phyloP scores from a whole-genome alignment of 2,888 invertebrate species.

The Megastigmus dorsalis region DNA sequence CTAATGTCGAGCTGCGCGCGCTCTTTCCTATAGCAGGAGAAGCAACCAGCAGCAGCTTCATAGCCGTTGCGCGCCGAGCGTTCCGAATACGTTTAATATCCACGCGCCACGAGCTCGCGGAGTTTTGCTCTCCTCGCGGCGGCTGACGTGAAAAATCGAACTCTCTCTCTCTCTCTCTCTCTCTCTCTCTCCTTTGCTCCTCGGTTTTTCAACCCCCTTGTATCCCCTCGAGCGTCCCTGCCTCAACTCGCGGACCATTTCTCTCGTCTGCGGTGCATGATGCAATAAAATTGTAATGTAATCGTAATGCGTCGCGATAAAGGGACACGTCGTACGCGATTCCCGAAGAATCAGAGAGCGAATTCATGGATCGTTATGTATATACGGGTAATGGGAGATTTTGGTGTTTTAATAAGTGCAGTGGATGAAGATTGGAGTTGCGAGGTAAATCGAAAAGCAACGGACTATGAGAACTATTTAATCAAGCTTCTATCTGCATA shows the following conservation, averaged over 20 bases:
- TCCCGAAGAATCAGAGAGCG: background rate
- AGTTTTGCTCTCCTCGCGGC: background rate
- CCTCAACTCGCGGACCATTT: slow-evolving; percentile 20
- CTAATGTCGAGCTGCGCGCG: slow-evolving; percentile 36
- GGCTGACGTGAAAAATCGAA: slow-evolving; percentile 38
- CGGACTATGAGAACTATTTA: too few relatives aligned
- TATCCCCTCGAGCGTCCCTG: background rate
- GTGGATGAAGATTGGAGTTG: too few relatives aligned
- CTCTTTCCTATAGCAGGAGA: too few relatives aligned
- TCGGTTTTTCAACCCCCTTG: background rate
- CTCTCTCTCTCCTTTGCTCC: background rate
- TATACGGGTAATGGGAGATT: too few relatives aligned
- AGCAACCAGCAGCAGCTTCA: slow-evolving; percentile 2
- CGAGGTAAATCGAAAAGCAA: too few relatives aligned
- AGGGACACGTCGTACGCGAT: slow-evolving; percentile 13
- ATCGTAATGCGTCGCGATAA: slow-evolving; percentile 38
- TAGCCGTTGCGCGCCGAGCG: background rate
- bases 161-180: too few relatives aligned
- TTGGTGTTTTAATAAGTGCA: too few relatives aligned
- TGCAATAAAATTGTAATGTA: slow-evolving; percentile 40
- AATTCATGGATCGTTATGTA: too few relatives aligned
- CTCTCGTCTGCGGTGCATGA: background rate
- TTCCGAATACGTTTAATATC: slow-evolving; percentile 48
- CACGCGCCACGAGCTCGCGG: background rate
- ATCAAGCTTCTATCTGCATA: too few relatives aligned